Percentiles rank a stretch among this genome's conserved stretches.
Evolutionary conservation across 53 echinoderm and acorn worm genomes (phyloP).

Genomic region (Pentamera pediparva): DNA sequence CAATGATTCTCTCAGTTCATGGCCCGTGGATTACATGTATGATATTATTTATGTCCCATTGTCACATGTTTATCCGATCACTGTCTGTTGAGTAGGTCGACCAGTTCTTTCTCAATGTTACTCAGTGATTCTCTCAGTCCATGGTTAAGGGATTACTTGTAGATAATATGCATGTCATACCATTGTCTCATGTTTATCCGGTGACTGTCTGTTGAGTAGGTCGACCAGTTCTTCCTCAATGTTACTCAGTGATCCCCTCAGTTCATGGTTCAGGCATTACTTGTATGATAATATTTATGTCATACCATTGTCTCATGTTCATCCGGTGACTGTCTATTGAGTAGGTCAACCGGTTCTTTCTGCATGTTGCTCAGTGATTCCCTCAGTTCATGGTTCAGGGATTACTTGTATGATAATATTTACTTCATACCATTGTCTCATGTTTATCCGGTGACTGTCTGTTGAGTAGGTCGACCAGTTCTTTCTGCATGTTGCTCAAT

Average conservation of each 20-base stretch:
- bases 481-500: slow-evolving; percentile 86
- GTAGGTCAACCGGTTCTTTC: slow-evolving; percentile 79
- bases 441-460: slow-evolving; percentile 51
- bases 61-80: slow-evolving; percentile 32
- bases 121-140: slow-evolving; percentile 71
- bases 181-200: slow-evolving; percentile 37
- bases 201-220: slow-evolving; percentile 58
- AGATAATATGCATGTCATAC: too few species aligned
- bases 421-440: slow-evolving; percentile 26
- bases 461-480: slow-evolving; percentile 76
- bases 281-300: too few species aligned
- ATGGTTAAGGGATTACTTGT: too few species aligned
- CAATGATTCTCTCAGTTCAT: slow-evolving; percentile 70
- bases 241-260: slow-evolving; percentile 74
- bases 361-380: slow-evolving; percentile 89
- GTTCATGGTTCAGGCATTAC: slow-evolving; percentile 74
- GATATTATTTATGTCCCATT: too few species aligned
- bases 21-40: too few species aligned
- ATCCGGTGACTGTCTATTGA: slow-evolving; percentile 59
- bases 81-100: slow-evolving; percentile 66
- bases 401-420: too few species aligned
- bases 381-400: slow-evolving; percentile 77
- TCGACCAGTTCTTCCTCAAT: slow-evolving; percentile 84
- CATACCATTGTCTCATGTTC: slow-evolving; percentile 39
- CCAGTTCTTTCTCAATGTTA: slow-evolving; percentile 86